Conservation (phyloP, 2,113 vertebrate genomes). For the Haemorhous mexicanus region DNA sequence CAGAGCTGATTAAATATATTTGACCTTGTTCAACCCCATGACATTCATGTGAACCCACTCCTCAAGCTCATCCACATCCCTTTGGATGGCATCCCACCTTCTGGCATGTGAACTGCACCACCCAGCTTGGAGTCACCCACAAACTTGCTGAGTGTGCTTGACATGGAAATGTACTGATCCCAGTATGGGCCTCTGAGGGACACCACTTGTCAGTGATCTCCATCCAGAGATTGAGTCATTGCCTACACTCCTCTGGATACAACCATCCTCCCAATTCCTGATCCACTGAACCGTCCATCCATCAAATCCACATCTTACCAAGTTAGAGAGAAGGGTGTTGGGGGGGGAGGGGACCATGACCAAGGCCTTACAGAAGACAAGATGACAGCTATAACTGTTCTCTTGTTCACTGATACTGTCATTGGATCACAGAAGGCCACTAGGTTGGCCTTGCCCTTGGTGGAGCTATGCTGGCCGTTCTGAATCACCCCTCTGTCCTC, state of each 20-base stretch:
- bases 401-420: too few relatives aligned
- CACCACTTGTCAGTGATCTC: neutral
- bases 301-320: neutral
- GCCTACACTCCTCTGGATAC: neutral
- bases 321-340: neutral
- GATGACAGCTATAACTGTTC: neutral
- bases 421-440: neutral
- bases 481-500: neutral
- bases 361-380: neutral
- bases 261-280: neutral
- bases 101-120: neutral
- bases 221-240: neutral
- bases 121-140: neutral
- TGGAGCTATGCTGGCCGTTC: neutral
- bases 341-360: neutral
- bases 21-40: neutral
- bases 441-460: neutral
- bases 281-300: neutral
- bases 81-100: neutral
- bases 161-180: neutral
- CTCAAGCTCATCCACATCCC: neutral
- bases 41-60: neutral
- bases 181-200: neutral
- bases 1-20: too few relatives aligned
- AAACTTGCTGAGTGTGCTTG: neutral